Conservation (phyloP, 2,113 vertebrate genomes). For the Perca schrenkii region DNA sequence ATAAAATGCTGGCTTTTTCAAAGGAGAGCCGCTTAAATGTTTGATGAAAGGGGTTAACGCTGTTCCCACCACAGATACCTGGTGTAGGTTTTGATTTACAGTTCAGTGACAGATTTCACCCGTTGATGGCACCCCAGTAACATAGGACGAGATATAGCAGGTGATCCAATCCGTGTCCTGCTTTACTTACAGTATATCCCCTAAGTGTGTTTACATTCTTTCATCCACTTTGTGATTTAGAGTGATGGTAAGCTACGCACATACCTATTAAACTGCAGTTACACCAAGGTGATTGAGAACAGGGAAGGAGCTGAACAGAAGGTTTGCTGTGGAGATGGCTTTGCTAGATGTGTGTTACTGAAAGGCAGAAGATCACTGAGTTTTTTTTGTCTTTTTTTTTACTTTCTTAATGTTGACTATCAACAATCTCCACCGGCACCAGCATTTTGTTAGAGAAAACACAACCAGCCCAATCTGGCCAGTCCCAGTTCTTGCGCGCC, state of each 20-base stretch:
- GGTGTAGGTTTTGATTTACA: not conserved
- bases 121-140: not conserved
- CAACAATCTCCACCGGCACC: not conserved
- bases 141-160: not conserved
- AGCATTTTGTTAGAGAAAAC: not conserved
- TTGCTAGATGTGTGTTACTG: not conserved
- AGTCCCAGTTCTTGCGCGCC: not conserved
- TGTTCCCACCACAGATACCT: not conserved
- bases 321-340: slow-evolving; percentile 14
- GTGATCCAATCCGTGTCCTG: not conserved
- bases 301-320: not conserved
- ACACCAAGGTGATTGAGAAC: not conserved
- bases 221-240: not conserved
- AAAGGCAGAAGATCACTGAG: not conserved
- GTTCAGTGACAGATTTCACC: not conserved
- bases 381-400: not conserved
- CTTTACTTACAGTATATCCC: not conserved
- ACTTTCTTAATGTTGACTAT: not conserved
- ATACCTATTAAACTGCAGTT: not conserved
- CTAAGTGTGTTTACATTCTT: not conserved
- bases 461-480: not conserved
- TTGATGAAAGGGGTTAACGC: not conserved
- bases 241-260: not conserved
- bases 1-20: not conserved
- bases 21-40: not conserved